Conservation (phyloP, 2,113 vertebrate genomes). For the Chroicocephalus ridibundus region DNA sequence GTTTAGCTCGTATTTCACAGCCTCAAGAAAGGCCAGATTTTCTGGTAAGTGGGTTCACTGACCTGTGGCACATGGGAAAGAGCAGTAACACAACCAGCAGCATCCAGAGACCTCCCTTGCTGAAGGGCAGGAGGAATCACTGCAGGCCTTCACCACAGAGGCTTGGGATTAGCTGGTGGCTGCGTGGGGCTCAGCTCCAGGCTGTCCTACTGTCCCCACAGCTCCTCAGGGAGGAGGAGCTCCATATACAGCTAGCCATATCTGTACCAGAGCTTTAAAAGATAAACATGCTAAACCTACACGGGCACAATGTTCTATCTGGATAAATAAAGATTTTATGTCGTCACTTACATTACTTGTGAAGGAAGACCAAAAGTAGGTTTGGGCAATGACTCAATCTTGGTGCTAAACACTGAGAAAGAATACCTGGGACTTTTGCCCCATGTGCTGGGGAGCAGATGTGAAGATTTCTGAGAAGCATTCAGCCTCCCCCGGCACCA, state of each 20-base stretch:
- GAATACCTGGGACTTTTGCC: neutral
- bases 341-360: neutral
- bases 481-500: neutral
- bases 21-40: neutral
- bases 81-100: neutral
- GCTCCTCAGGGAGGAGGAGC: neutral
- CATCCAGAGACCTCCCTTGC: neutral
- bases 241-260: neutral
- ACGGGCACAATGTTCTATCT: neutral
- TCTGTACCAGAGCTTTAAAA: neutral
- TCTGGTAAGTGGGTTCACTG: neutral
- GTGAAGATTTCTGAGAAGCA: neutral
- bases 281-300: neutral
- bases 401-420: neutral
- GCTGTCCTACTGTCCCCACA: neutral
- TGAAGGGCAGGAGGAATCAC: neutral
- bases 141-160: neutral
- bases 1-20: neutral
- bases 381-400: neutral
- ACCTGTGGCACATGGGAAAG: neutral
- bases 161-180: neutral
- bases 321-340: neutral
- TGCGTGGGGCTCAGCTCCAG: neutral
- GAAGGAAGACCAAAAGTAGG: neutral
- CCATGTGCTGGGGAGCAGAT: neutral